Base-by-base conservation (phyloP, 2,888 invertebrate genomes). In the Netelia virgata region DNA sequence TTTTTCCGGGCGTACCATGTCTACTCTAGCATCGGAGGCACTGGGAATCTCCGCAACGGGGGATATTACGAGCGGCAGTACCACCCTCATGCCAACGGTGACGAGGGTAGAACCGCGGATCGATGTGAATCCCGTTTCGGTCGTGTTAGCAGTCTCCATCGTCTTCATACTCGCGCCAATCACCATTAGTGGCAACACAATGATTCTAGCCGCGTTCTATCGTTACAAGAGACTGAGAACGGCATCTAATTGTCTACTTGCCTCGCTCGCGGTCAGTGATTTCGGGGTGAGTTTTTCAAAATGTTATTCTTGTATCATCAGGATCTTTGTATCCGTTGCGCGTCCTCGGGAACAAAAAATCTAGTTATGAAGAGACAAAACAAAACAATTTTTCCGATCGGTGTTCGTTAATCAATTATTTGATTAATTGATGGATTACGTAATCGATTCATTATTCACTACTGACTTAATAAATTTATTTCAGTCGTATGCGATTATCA, bases 191-290 rank as follows among this genome's bases (percentile, higher is more conserved):
- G 94, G 95, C 70, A 96, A 96, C 89, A 94, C 95, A 1, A 92
- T 96, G 82, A 95, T 96, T 43, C 93, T 96, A 61, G 94, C 95
- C 8, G 95, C 95, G 1, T 95, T 96, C 91, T 94, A 95, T 89
- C 94, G 95, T 55, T 96, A 95, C 93, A 95, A 95, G 90, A 93
- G 96, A 74, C 93, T 96, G 61, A 93, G 96, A 86, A 95, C 95
- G 20, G 96, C 96, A 3, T 95, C 95, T 75, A 96, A 96, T 91
- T 95, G 95, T 88, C 93, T 96, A 74, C 94, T 96, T 76, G 94
- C 95, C 86, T 95, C 95, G 0, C 91, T 96, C 77, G 95, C 96
- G 1, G 94, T 95, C 53, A 95, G 95, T 11, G 96, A 96, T 90
- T 93, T 96, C 50, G 95, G 95, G 61, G 94, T 95, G 55, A 94